Conservation (phyloP, 2,888 invertebrate species). For the Troilus luridus region DNA sequence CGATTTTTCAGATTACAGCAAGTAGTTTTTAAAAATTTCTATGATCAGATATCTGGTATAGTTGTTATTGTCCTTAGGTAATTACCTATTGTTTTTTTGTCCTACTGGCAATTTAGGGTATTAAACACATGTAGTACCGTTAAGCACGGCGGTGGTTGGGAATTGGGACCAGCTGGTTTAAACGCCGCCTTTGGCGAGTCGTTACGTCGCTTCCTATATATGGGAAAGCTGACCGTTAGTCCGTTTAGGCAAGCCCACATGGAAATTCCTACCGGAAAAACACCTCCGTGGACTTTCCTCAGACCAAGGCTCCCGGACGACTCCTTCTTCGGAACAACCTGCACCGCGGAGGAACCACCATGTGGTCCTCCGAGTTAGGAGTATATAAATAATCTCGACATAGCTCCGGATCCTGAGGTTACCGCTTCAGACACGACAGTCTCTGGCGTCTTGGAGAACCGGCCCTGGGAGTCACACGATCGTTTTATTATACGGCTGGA, state of each 20-base stretch:
- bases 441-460: slow-evolving; percentile 25
- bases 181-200: neutral
- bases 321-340: neutral
- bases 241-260: slow-evolving; percentile 27
- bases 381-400: slow-evolving; percentile 9
- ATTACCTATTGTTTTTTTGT: neutral
- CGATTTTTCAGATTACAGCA: too few relatives aligned
- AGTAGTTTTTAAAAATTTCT: neutral
- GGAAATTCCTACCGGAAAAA: slow-evolving; percentile 19
- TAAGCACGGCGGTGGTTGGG: neutral
- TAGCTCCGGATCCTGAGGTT: slow-evolving; percentile 11
- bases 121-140: slow-evolving; percentile 1
- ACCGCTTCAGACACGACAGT: slow-evolving; percentile 8
- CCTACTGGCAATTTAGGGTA: neutral
- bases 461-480: neutral
- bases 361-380: slow-evolving; percentile 17
- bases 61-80: neutral
- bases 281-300: neutral
- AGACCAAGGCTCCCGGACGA: neutral
- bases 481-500: neutral
- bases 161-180: slow-evolving; percentile 29
- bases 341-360: neutral
- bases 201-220: slow-evolving; percentile 1
- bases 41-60: neutral
- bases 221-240: slow-evolving; percentile 11